A percentile compares a stretch with the other conserved stretches of the same genome.
phyloP scores from a whole-genome alignment of 1,140 invertebrate genomes.

The Atta colombica region DNA sequence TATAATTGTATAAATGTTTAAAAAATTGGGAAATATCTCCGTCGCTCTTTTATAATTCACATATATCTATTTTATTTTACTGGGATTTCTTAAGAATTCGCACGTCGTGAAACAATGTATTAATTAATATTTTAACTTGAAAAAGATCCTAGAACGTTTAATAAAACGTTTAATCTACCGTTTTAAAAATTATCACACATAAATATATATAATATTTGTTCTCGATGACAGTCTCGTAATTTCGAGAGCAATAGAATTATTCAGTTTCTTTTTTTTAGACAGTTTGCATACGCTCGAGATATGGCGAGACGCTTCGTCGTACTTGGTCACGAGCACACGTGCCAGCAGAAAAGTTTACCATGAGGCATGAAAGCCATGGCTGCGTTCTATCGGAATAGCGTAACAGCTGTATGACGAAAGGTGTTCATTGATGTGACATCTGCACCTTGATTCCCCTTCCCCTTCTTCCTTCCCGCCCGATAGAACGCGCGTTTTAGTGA shows the following conservation, averaged over 20 bases:
- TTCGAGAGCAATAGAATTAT: background rate
- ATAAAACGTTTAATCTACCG: background rate
- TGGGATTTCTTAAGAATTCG: background rate
- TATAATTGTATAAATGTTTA: background rate
- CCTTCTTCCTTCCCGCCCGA: background rate
- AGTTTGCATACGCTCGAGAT: background rate
- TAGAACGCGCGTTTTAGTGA: constrained; percentile 63
- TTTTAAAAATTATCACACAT: background rate
- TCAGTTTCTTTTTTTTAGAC: background rate
- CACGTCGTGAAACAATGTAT: background rate
- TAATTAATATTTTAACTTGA: background rate
- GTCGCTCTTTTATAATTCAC: background rate
- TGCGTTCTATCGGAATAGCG: constrained; percentile 46
- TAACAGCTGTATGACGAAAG: constrained; percentile 76
- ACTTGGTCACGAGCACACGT: background rate
- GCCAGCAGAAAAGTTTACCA: constrained; percentile 26
- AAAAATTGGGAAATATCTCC: background rate
- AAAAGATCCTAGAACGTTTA: background rate
- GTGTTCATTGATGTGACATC: constrained; percentile 75
- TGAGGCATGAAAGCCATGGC: constrained; percentile 51
- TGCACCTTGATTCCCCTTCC: constrained; percentile 60
- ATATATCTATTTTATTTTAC: background rate
- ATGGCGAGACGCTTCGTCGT: background rate
- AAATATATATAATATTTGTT: background rate
- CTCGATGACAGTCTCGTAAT: background rate